Conservation (phyloP, 1,140 invertebrate species). For the Aporrectodea caliginosa region DNA sequence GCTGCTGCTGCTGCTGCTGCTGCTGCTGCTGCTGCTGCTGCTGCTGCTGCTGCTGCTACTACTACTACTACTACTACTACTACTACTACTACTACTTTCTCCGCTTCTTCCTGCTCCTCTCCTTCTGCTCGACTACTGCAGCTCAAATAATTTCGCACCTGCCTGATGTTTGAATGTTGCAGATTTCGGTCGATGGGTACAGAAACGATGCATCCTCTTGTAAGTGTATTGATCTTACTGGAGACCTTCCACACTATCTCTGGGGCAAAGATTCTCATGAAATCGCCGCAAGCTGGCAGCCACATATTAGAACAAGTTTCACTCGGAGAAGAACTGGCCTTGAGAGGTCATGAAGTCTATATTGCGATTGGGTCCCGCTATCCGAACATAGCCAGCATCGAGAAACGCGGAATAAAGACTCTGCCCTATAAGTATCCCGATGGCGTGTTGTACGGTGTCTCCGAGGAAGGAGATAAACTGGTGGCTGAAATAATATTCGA, state of each 20-base stretch:
- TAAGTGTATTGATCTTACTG: not conserved
- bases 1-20: not conserved
- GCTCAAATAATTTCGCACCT: not conserved
- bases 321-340: not conserved
- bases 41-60: not conserved
- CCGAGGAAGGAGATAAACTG: not conserved
- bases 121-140: too few species aligned
- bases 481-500: not conserved
- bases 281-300: conserved; percentile 20
- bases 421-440: not conserved
- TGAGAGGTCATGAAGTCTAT: not conserved
- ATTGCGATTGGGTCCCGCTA: not conserved
- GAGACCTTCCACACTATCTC: conserved; percentile 27
- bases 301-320: conserved; percentile 23
- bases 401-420: not conserved
- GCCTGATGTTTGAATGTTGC: not conserved
- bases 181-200: not conserved
- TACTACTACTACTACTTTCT: too few species aligned
- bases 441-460: not conserved
- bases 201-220: not conserved
- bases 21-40: not conserved
- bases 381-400: not conserved
- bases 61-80: not conserved
- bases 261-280: conserved; percentile 55
- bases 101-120: too few species aligned